Evolutionary conservation across 2,888 invertebrate genomes (phyloP).

Genomic region (Ichneumoninae sp.): DNA sequence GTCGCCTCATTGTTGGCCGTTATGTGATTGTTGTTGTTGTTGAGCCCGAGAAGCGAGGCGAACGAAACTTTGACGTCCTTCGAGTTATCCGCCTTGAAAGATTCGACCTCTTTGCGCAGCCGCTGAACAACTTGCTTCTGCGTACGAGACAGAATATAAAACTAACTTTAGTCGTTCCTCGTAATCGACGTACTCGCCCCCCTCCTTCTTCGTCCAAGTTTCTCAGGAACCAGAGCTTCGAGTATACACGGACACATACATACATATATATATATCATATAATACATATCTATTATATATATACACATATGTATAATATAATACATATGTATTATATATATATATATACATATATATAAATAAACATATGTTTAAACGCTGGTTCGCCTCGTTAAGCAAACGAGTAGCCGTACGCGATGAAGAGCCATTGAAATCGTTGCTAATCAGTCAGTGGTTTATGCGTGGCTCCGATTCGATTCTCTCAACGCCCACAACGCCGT

Average conservation of each 20-base stretch:
- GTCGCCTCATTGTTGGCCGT: constrained; percentile 64
- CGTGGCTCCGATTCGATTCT: background rate
- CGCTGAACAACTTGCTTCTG: constrained; percentile 87
- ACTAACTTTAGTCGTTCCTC: constrained; percentile 67
- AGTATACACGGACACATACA: background rate
- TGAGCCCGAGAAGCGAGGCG: constrained; percentile 77
- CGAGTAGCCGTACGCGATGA: background rate
- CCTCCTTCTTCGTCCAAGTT: constrained; percentile 19
- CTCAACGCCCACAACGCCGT: background rate
- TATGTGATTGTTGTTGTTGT: constrained; percentile 78
- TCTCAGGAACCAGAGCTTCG: background rate
- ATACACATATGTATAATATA: background rate
- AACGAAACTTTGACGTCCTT: constrained; percentile 79
- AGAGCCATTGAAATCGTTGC: constrained; percentile 13
- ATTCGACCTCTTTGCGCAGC: constrained; percentile 86
- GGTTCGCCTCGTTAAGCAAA: background rate
- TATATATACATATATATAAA: background rate
- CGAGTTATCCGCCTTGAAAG: constrained; percentile 84
- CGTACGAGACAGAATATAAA: constrained; percentile 70
- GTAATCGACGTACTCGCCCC: constrained; percentile 56
- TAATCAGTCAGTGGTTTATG: constrained; percentile 21
- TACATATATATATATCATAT: too few species aligned
- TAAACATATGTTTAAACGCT: background rate
- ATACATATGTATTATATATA: too few species aligned
- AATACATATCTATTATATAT: too few species aligned